Base-by-base conservation (phyloP, 2,797 vertebrate genomes). In the Peromyscus attwateri region DNA sequence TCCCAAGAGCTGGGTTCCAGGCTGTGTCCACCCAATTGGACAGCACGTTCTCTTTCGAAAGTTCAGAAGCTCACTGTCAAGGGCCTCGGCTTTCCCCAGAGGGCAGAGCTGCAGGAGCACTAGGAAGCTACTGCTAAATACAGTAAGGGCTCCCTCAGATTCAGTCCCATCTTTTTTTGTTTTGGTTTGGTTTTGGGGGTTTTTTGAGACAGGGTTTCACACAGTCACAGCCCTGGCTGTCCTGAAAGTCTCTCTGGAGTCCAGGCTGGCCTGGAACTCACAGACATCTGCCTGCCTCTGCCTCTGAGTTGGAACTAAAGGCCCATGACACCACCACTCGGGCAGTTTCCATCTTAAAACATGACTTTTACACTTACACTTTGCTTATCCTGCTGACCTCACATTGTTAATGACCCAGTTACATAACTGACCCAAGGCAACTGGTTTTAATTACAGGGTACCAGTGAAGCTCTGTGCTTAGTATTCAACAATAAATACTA, bases 401-500 rank as follows among this genome's bases (percentile, higher is more conserved):
- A 73, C 84, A 66, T 29, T 62, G 29, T 46, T 80, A 85, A 89
- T 64, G 21, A 92, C 68, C 40, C 46, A 81, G 64, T 75, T 81
- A 89, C 31, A 46, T 71, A 93, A 92, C 31, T 49, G 62, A 81
- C 11, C 57, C 71, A 92, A 80, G 19, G 11, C 40, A 89, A 76
- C 3, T 77, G 37, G 84, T 93, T 87, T 83, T 68, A 68, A 93
- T 55, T 55, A n/a, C 60, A 85, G 89, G 19, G 11, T 62, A 88
- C 11, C 31, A 79, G 34, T 6, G 62, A 21, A 85, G 89, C 14
- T 49, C 55, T 43, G 66, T 92, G 80, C 57, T 83, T 64, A 6
- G 52, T 27, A 31, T 16, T 87, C n/a, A 94, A 57, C 19, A 81
- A 64, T 60, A 85, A 94, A 37, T 25, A 89, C 75, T 87, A 92